Evolutionary conservation across 2,113 vertebrate species (phyloP).

Genomic region (Turdus rufiventris): DNA sequence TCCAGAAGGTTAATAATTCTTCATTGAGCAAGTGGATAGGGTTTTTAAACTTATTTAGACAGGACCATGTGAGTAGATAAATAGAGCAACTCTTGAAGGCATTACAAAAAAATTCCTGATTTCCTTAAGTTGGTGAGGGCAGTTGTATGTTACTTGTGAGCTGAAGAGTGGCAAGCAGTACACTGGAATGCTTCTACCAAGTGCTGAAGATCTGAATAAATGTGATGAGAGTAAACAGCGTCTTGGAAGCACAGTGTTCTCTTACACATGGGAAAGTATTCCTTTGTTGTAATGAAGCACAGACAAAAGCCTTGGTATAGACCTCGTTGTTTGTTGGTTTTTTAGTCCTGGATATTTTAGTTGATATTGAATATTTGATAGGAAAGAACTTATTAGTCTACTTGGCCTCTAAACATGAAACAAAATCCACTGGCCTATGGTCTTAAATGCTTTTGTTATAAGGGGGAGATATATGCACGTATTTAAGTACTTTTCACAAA

Average conservation of each 20-base stretch:
- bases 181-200: neutral
- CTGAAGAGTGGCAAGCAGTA: neutral
- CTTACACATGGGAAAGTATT: neutral
- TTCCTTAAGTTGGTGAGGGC: neutral
- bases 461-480: neutral
- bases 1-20: neutral
- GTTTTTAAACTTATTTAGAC: neutral
- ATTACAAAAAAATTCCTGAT: neutral
- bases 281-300: neutral
- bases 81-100: neutral
- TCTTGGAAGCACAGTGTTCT: neutral
- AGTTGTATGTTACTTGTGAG: rapidly evolving
- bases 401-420: neutral
- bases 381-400: neutral
- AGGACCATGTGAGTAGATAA: neutral
- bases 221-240: neutral
- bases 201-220: neutral
- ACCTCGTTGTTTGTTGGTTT: neutral
- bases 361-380: neutral
- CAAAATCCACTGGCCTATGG: neutral
- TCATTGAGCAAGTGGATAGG: neutral
- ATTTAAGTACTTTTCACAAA: neutral
- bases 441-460: neutral
- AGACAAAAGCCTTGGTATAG: neutral
- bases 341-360: neutral